phyloP scores from a whole-genome alignment of 2,797 vertebrate species.

The Rhincodon typus region DNA sequence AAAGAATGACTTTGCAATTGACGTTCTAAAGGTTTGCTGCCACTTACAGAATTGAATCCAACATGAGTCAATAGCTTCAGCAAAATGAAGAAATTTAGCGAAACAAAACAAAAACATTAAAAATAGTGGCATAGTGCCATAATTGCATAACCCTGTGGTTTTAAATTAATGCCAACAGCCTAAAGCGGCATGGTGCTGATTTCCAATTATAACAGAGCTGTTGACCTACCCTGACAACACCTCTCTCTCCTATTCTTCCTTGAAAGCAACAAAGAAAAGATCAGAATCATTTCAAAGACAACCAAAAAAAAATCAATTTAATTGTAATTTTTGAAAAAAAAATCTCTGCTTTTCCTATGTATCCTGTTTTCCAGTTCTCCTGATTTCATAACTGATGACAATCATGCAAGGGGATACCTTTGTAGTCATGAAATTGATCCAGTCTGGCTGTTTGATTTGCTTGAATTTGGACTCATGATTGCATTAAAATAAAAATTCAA shows the following conservation, averaged over 20 bases:
- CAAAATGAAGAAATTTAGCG: background rate
- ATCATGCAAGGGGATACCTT: background rate
- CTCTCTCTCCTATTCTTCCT: background rate
- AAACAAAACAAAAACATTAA: slow-evolving; percentile 34
- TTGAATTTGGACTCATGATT: background rate
- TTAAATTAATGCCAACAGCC: slow-evolving; percentile 32
- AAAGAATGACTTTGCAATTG: background rate
- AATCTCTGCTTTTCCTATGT: background rate
- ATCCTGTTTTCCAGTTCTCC: background rate
- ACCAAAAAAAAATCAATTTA: background rate
- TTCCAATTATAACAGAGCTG: slow-evolving; percentile 29
- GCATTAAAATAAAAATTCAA: background rate
- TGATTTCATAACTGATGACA: background rate
- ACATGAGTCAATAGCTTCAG: slow-evolving; percentile 24
- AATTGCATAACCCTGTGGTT: slow-evolving; percentile 26
- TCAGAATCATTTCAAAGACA: background rate
- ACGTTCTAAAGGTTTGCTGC: background rate
- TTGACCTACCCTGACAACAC: slow-evolving; percentile 25
- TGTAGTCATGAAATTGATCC: background rate
- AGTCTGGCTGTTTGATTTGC: background rate
- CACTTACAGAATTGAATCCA: background rate
- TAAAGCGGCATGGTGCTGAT: slow-evolving; percentile 33
- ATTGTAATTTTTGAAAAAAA: background rate
- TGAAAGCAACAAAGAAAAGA: background rate
- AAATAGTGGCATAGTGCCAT: slow-evolving; percentile 13